Evolutionary conservation across 2,113 vertebrate genomes (phyloP), one percentile per base, ranked within the genome.

Genomic region (Cepphus grylle): DNA sequence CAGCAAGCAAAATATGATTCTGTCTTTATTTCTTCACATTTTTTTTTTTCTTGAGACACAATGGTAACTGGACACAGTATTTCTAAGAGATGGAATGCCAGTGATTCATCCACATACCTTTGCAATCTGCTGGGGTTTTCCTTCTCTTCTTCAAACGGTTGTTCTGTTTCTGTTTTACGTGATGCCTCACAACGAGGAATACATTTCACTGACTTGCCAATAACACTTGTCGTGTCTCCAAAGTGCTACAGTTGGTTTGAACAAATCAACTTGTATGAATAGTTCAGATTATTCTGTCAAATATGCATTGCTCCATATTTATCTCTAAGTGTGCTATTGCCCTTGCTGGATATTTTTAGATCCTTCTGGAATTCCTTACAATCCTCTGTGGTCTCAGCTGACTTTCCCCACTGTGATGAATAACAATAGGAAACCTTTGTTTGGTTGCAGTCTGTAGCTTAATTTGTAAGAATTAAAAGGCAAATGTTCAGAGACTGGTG

Each of bases 261-360:
- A 94, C 86, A 94, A 94, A 89, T 69, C 18, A 11, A 9, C 85
- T 93, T 94, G 67, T 89, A 73, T 67, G 91, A 94, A 95, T 94
- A 94, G 93, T 93, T 97, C 56, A 91, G 93, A 94, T 96, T 93
- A 94, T 94, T 95, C 43, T 94, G 91, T 97, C 86, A 90, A 98
- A 80, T 93, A 87, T 69, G 47, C 88, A 81, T 88, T 86, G 74
- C 86, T 95, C 87, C 73, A 42, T n/a, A 62, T 91, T 96, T 96
- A 96, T 96, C 94, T 96, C 79, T 72, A 91, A 96, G 90, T 93
- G 58, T 96, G 92, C 88, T 89, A 5, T 30, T 96, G 74, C 86
- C 86, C 90, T 97, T 97, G 95, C 91, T 11, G 84, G 55, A 34
- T 97, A 96, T 97, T 97, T 97, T 95, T 97, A 95, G 94, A 45